phyloP scores from a whole-genome alignment of 2,888 invertebrate genomes.

The Epinotia brunnichana region DNA sequence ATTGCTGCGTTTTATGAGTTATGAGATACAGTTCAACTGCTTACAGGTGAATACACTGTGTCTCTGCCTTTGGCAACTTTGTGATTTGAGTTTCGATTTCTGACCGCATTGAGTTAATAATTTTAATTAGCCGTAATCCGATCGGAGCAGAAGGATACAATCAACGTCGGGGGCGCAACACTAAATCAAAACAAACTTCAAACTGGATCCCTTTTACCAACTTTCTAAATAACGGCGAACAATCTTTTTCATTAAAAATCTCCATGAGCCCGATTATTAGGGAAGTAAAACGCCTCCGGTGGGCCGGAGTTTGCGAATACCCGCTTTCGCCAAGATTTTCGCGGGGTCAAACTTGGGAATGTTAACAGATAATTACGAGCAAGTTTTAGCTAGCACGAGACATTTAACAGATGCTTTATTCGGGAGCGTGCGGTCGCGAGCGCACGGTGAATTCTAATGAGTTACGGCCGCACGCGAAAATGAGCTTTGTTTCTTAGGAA shows the following conservation, averaged over 20 bases:
- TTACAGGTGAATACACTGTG: slow-evolving; percentile 7
- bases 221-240: slow-evolving; percentile 81
- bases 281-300: slow-evolving; percentile 80
- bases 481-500: slow-evolving; percentile 59
- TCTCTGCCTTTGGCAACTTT: not conserved
- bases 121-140: slow-evolving; percentile 74
- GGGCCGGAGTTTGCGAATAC: slow-evolving; percentile 68
- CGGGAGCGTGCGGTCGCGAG: slow-evolving; percentile 79
- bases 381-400: slow-evolving; percentile 82
- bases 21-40: slow-evolving; percentile 1
- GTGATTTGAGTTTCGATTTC: not conserved
- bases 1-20: slow-evolving; percentile 14
- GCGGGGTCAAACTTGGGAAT: slow-evolving; percentile 83
- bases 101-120: slow-evolving; percentile 51
- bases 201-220: slow-evolving; percentile 79
- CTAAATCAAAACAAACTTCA: slow-evolving; percentile 82
- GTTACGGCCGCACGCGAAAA: slow-evolving; percentile 60
- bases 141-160: slow-evolving; percentile 76
- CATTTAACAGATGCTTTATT: slow-evolving; percentile 84
- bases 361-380: slow-evolving; percentile 83
- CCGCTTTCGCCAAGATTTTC: slow-evolving; percentile 75
- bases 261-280: slow-evolving; percentile 81
- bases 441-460: slow-evolving; percentile 83
- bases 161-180: slow-evolving; percentile 70
- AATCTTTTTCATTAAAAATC: slow-evolving; percentile 84